Base-by-base conservation (phyloP, 2,113 vertebrate species). In the Micromys minutus region DNA sequence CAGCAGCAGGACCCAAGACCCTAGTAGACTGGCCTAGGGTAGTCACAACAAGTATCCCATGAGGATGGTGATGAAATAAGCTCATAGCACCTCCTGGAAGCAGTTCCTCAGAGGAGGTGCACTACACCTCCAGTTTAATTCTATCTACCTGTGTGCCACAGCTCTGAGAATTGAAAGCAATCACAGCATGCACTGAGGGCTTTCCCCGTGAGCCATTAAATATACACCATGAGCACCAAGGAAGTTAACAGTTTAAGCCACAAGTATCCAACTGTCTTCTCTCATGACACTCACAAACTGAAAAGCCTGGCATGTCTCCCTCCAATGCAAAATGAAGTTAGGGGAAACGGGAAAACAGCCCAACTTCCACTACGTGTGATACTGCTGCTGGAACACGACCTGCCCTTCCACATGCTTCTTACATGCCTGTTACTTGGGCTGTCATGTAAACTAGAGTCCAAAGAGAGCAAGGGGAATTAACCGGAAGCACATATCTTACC, bases 341-440 rank as follows among this genome's bases (percentile, higher is more conserved):
- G 79, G 24, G 65, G 57, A 47, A 34, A 17, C 0, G 13, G 3
- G n/a, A 39, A 26, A 31, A 9, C 2, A 12, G 0, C 8, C 61
- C 34, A n/a, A 61, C 47, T 17, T 50, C n/a, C 13, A 3, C 72
- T 45, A 4, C 9, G 0, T 0, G 8, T 67, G 2, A 39, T 19
- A 42, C 5, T 3, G 0, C 21, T 71, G 5, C 52, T 5, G 7
- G 72, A 15, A 4, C 5, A 42, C 0, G 0, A 0, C 26, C n/a
- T 45, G 2, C 26, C 57, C 36, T n/a, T 42, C 42, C 24, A 39
- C 21, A 10, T 31, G n/a, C 11, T 10, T 50, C 11, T 8, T 52
- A 55, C 0, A 67, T 13, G 26, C 0, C 11, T 22, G 0, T 19
- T 39, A 7, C 31, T 39, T 2, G 0, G 61, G 47, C 21, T 39